These are phyloP conservation scores for Papilio machaon DNA, from an alignment of 1,140 invertebrate species.

Conservation along the genomic window DNA sequence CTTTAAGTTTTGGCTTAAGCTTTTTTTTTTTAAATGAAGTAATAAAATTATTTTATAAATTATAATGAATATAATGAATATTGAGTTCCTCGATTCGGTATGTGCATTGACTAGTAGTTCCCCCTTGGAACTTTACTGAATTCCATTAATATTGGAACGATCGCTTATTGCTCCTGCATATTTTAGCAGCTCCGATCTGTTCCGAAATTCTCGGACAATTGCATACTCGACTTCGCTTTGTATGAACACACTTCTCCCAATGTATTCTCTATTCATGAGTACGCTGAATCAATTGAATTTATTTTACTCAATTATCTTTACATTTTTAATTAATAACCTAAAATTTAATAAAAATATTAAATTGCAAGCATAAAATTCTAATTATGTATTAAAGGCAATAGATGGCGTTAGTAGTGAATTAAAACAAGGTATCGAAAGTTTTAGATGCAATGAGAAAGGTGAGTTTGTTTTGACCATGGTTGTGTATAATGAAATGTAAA, in stretches of 20 bases:
- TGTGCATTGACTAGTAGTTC: conserved; percentile 32
- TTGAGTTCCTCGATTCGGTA: conserved; percentile 13
- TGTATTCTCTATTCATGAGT: conserved; percentile 11
- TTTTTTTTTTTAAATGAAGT: too few relatives aligned
- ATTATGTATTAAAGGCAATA: too few relatives aligned
- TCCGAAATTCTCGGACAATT: conserved; percentile 38
- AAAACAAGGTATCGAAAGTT: too few relatives aligned
- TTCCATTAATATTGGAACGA: conserved; percentile 40
- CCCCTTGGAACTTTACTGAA: conserved; percentile 35
- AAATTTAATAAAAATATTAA: too few relatives aligned
- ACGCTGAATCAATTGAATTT: neutral
- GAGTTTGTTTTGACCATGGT: too few relatives aligned
- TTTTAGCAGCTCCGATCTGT: conserved; percentile 38
- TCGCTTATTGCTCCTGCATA: conserved; percentile 39
- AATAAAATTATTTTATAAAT: neutral
- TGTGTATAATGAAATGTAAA: too few relatives aligned
- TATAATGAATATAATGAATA: conserved; percentile 37
- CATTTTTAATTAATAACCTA: neutral
- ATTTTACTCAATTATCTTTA: neutral
- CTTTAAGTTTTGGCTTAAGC: too few relatives aligned
- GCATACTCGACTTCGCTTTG: conserved; percentile 32
- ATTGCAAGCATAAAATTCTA: too few relatives aligned
- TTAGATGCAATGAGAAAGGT: too few relatives aligned
- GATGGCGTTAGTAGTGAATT: too few relatives aligned
- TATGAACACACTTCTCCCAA: conserved; percentile 6